These are phyloP conservation scores for Muscicapa striata DNA, from an alignment of 2,797 vertebrate species.

Conservation along the genomic window DNA sequence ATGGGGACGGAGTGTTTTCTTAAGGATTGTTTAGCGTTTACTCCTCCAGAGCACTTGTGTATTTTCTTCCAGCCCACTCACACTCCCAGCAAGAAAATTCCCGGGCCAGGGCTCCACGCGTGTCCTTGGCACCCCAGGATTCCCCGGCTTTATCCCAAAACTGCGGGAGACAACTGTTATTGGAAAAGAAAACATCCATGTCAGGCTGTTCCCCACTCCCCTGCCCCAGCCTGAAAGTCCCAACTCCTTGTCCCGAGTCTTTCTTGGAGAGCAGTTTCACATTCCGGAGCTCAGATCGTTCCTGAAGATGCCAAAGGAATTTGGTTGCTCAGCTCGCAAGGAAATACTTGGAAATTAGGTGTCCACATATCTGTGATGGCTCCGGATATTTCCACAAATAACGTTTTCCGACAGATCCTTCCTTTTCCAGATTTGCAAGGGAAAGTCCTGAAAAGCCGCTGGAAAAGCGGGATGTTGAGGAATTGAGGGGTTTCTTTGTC, in stretches of 20 bases:
- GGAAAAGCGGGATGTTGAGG: background rate
- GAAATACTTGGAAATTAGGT: background rate
- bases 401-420: background rate
- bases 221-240: background rate
- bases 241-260: background rate
- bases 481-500: background rate
- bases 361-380: background rate
- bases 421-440: background rate
- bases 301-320: conserved; percentile 28
- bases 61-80: conserved; percentile 47
- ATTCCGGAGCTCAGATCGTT: background rate
- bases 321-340: background rate
- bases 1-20: background rate
- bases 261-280: conserved; percentile 13
- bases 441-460: accelerated
- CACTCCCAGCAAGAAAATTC: conserved; percentile 32
- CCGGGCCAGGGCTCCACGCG: background rate
- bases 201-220: background rate
- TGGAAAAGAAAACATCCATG: conserved; percentile 41
- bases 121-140: conserved; percentile 24
- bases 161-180: background rate
- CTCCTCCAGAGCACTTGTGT: background rate
- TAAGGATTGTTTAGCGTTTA: conserved; percentile 50
- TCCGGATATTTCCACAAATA: background rate
- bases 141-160: background rate